Evolutionary conservation across 2,888 invertebrate genomes (phyloP).

Genomic region (Atethmia centrago): DNA sequence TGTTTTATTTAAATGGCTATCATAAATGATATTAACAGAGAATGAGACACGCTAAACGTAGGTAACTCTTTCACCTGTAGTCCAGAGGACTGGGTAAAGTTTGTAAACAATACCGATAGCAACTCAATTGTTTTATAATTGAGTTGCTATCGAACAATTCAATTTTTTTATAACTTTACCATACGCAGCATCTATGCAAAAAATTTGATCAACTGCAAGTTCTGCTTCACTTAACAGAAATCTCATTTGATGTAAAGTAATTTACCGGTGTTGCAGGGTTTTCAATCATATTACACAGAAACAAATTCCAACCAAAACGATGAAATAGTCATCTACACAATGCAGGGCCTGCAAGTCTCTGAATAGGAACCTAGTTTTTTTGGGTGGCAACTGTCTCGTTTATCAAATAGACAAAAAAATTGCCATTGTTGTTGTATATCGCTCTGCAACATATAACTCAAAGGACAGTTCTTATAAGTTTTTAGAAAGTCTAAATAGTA

Average conservation of each 20-base stretch:
- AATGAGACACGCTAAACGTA: not conserved
- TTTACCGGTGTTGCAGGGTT: not conserved
- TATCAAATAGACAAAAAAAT: too few species aligned
- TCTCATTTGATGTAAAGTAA: not conserved
- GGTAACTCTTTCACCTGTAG: not conserved
- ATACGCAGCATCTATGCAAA: slow-evolving; percentile 19
- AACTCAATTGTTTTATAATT: too few species aligned
- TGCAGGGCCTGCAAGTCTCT: too few species aligned
- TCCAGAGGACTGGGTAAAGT: not conserved
- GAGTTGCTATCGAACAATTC: too few species aligned
- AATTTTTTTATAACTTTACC: slow-evolving; percentile 7
- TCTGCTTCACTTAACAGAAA: slow-evolving; percentile 1
- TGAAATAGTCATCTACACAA: not conserved
- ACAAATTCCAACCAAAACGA: slow-evolving; percentile 16
- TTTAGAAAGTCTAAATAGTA: too few species aligned
- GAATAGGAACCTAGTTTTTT: too few species aligned
- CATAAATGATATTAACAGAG: not conserved
- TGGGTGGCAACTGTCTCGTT: too few species aligned
- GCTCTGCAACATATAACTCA: too few species aligned
- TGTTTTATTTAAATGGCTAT: too few species aligned
- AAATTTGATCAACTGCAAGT: slow-evolving; percentile 13
- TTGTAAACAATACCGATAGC: not conserved
- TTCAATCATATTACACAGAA: not conserved
- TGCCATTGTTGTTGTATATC: too few species aligned
- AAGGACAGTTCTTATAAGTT: too few species aligned